Evolutionary conservation across 2,113 vertebrate genomes (phyloP).

Genomic region (Amazona vittata): DNA sequence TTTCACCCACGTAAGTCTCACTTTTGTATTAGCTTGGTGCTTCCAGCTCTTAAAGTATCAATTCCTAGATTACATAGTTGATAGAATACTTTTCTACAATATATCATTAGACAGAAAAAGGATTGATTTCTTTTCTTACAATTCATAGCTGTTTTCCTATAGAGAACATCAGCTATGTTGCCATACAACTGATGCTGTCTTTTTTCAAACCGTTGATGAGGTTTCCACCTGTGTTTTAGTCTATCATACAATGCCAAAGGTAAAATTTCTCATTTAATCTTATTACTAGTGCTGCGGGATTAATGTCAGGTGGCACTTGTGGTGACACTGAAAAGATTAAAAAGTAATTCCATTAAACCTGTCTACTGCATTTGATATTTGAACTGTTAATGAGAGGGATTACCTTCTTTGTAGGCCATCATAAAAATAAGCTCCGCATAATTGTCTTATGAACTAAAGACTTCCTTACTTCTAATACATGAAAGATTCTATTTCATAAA

Average conservation of each 20-base stretch:
- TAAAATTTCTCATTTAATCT: slow-evolving; percentile 52
- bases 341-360: slow-evolving; percentile 60
- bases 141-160: not conserved
- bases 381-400: slow-evolving; percentile 46
- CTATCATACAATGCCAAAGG: slow-evolving; percentile 10
- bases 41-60: not conserved
- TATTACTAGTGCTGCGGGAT: slow-evolving; percentile 33
- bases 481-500: slow-evolving; percentile 28
- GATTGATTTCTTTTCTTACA: not conserved
- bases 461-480: not conserved
- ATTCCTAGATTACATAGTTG: not conserved
- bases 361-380: slow-evolving; percentile 47
- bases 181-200: not conserved
- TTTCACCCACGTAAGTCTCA: not conserved
- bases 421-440: slow-evolving; percentile 47
- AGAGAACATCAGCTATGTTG: not conserved
- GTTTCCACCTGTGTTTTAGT: not conserved
- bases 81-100: not conserved
- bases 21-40: not conserved
- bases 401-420: not conserved
- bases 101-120: not conserved
- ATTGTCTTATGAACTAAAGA: slow-evolving; percentile 41
- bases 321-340: slow-evolving; percentile 56
- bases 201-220: not conserved
- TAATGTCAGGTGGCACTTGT: slow-evolving; percentile 58